Evolutionary conservation across 2,888 invertebrate genomes (phyloP).

Genomic region (Teleiodes luculella): DNA sequence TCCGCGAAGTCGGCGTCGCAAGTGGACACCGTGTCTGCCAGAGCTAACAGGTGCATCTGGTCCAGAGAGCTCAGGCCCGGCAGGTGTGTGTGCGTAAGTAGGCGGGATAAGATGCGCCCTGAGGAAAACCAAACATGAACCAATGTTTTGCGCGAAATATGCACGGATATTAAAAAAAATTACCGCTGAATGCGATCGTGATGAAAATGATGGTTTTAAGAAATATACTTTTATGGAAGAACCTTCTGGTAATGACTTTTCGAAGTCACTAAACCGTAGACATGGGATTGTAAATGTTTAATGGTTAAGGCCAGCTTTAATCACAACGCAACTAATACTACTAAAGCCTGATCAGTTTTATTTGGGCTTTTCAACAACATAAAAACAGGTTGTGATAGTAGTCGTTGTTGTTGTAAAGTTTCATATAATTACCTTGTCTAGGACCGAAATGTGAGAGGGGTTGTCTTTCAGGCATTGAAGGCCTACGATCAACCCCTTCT

Average conservation of each 20-base stretch:
- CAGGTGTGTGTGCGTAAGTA: slow-evolving; percentile 95
- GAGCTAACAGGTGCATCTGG: slow-evolving; percentile 99
- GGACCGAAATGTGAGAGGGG: slow-evolving; percentile 92
- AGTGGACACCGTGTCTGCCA: slow-evolving; percentile 98
- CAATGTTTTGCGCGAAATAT: no score
- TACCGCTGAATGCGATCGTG: no score
- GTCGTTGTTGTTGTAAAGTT: neutral
- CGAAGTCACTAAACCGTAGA: no score
- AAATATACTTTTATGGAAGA: no score
- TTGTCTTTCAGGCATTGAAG: slow-evolving; percentile 85
- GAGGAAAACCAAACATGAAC: slow-evolving; percentile 20
- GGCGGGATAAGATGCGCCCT: slow-evolving; percentile 89
- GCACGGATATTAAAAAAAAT: no score
- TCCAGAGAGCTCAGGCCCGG: slow-evolving; percentile 97
- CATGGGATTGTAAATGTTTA: no score
- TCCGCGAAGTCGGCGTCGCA: slow-evolving; percentile 94
- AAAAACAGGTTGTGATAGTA: neutral
- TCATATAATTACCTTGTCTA: slow-evolving; percentile 80
- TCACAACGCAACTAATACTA: no score
- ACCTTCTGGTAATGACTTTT: no score
- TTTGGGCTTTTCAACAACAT: no score
- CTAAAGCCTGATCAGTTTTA: no score
- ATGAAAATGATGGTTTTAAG: no score
- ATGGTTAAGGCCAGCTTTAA: no score
- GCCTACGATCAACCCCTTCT: slow-evolving; percentile 81